A percentile compares a stretch with the other conserved stretches of the same genome.
Evolutionary conservation across 2,888 invertebrate species (phyloP).

Genomic region (Amorpha juglandis): DNA sequence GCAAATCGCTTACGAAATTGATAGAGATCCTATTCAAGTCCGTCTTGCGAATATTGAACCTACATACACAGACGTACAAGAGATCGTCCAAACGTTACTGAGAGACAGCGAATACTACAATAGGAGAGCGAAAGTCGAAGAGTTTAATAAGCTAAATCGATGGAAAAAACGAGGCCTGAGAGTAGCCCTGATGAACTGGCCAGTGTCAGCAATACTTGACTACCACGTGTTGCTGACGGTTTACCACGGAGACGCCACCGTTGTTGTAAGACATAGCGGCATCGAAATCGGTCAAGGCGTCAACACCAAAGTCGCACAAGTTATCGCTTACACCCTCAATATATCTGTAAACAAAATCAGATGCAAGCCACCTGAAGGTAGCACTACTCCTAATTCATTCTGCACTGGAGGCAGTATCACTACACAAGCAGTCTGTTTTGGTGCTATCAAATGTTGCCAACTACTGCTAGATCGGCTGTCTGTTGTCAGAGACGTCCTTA

Average conservation of each 20-base stretch:
- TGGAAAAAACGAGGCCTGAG: conserved; percentile 92
- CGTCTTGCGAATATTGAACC: conserved; percentile 60
- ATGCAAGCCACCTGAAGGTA: conserved; percentile 86
- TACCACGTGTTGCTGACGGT: conserved; percentile 86
- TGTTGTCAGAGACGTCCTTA: conserved; percentile 66
- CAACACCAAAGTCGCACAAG: conserved; percentile 88
- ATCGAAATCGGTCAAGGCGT: conserved; percentile 93
- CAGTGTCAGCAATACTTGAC: conserved; percentile 76
- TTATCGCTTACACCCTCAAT: conserved; percentile 86
- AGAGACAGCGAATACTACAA: conserved; percentile 78
- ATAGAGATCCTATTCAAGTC: conserved; percentile 84
- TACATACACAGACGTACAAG: conserved; percentile 70
- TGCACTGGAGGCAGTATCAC: conserved; percentile 87
- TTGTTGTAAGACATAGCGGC: conserved; percentile 89
- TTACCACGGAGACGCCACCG: conserved; percentile 88
- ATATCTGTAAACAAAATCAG: conserved; percentile 86
- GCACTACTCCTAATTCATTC: conserved; percentile 86
- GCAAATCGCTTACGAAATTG: conserved; percentile 82
- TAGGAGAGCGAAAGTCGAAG: conserved; percentile 80
- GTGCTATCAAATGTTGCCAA: conserved; percentile 77
- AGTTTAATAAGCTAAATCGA: conserved; percentile 87
- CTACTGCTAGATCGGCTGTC: conserved; percentile 75
- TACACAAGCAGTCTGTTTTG: conserved; percentile 55
- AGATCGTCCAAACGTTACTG: conserved; percentile 52
- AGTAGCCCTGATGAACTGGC: conserved; percentile 88